Evolutionary conservation across 2,797 vertebrate species (phyloP).

Genomic region (Xenentodon cancila): DNA sequence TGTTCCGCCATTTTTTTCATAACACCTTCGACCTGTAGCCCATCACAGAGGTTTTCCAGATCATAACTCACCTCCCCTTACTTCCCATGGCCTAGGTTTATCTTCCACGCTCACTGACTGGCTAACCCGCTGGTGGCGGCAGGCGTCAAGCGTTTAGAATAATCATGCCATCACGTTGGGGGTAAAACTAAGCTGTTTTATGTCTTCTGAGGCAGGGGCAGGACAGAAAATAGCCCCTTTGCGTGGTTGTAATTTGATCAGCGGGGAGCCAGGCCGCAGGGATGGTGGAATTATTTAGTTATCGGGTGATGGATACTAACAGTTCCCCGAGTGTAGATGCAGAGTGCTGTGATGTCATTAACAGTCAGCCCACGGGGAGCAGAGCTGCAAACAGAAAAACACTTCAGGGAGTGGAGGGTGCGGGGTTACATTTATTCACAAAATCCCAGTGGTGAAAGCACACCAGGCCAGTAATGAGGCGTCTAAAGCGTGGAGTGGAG

Average conservation of each 20-base stretch:
- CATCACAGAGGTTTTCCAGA: slow-evolving; percentile 39
- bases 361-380: slow-evolving; percentile 53
- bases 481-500: slow-evolving; percentile 61
- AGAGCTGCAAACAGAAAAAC: slow-evolving; percentile 49
- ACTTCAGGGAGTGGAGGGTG: slow-evolving; percentile 32
- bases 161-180: slow-evolving; percentile 61
- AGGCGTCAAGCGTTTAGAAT: slow-evolving; percentile 50
- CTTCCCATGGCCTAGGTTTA: slow-evolving; percentile 3
- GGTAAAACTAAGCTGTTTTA: slow-evolving; percentile 57
- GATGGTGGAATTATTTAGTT: slow-evolving; percentile 57
- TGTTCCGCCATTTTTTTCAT: slow-evolving; percentile 8
- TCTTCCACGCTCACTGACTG: slow-evolving; percentile 37
- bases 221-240: slow-evolving; percentile 53
- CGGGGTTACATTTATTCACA: slow-evolving; percentile 65
- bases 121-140: slow-evolving; percentile 57
- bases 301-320: slow-evolving; percentile 46
- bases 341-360: slow-evolving; percentile 67
- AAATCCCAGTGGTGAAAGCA: slow-evolving; percentile 50
- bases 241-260: slow-evolving; percentile 53
- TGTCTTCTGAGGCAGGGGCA: slow-evolving; percentile 11
- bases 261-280: slow-evolving; percentile 48
- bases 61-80: slow-evolving; percentile 35
- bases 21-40: slow-evolving; percentile 38
- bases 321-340: slow-evolving; percentile 47
- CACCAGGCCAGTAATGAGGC: slow-evolving; percentile 72